Evolutionary conservation across 2,113 vertebrate genomes (phyloP), one percentile per base, ranked within the genome.

Genomic region (Oxyura jamaicensis): DNA sequence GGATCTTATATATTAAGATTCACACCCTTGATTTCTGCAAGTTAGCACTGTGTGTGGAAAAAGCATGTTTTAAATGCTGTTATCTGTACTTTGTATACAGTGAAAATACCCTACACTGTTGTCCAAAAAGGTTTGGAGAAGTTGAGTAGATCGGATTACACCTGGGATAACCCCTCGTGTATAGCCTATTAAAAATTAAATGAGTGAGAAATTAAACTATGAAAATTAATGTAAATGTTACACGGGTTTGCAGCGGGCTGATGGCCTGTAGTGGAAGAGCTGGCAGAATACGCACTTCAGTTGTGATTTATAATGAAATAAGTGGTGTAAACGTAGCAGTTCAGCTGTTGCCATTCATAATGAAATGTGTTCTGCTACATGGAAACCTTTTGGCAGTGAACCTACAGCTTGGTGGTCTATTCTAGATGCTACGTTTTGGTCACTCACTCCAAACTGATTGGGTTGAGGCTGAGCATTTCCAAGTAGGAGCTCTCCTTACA

Each of bases 241-340:
- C 8, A 14, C 41, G 73, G 39, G 58, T 63, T 48, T 90, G 48
- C 41, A 84, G 68, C 73, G 53, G 50, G 52, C 41, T 90, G 73
- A 60, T 94, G 90, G 35, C 26, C 69, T 93, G 28, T 88, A 84
- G 81, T 75, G 76, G 76, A 92, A 88, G 41, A 91, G 21, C 90
- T 78, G 80, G 86, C 90, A 94, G 87, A 81, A 65, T n/a, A 29
- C 53, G 66, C 53, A 50, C 60, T 86, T 93, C 44, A 62, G 0
- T 29, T 92, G 69, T 84, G 83, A 91, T 90, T 79, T 91, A 92
- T 69, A 86, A 41, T 2, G 2, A 59, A 66, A 92, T 74, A 88
- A 76, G 35, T 18, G 5, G 1, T 75, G 62, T 39, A 88, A 95
- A 78, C 63, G 83, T 63, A 79, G 68, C 53, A 35, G 41, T 79